Base-by-base conservation (phyloP, 2,113 vertebrate genomes). In the Triplophysa dalaica region DNA sequence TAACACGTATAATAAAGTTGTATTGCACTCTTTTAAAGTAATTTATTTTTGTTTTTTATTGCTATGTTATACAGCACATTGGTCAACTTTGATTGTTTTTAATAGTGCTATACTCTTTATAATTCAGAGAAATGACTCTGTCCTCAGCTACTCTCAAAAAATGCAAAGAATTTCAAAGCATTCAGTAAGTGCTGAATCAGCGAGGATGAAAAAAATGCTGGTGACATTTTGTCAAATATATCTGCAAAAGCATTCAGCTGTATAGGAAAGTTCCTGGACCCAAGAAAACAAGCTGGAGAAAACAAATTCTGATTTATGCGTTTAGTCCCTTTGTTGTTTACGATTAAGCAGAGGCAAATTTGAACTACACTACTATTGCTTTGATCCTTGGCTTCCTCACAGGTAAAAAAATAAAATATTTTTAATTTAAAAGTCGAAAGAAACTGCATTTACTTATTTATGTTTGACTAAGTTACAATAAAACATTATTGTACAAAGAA, bases 251-350 rank as follows among this genome's bases (percentile, higher is more conserved):
- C 79, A 58, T 29, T 68, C 58, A 65, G 10, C 48, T 60, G 63
- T 29, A 21, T 43, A 60, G n/a, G 19, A 56, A 52, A 33, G 61
- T 24, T 56, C 21, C 29, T 14, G 63, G 78, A 72, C 29, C 52
- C 48, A 54, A 64, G 16, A n/a, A n/a, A 2, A 75, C 52, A 73
- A 29, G n/a, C 29, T 19, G 14, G 24, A 45, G 33, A 64, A 70
- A 54, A 54, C 8, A 0, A 65, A 48, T 24, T 58, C 8, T 60
- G 41, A 29, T 66, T 67, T 67, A 74, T 75, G 54, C 26, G 69
- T 66, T 67, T 75, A 74, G 60, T 80, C 22, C 13, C 70, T 12
- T 24, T 45, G 43, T 45, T 75, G 38, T 58, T 74, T 41, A 65
- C n/a, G 74, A 65, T 65, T 66, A 56, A 52, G 50, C 56, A 60